These are phyloP conservation scores for Leucopsar rothschildi DNA, from an alignment of 2,113 vertebrate species.

Conservation along the genomic window DNA sequence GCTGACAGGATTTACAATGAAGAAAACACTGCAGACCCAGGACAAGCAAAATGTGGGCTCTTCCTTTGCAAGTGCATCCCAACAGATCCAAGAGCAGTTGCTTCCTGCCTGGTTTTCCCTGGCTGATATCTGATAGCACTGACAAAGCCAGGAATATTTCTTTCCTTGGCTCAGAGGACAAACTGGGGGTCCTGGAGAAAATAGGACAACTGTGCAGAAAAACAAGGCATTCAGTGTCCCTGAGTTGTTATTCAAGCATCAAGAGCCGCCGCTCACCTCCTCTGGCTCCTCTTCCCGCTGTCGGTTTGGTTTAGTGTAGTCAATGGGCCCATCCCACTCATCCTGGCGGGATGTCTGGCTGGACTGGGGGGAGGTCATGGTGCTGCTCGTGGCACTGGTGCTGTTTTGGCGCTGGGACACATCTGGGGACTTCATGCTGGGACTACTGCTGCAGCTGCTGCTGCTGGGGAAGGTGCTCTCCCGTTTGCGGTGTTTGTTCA, in stretches of 20 bases:
- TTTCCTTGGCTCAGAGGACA: not conserved
- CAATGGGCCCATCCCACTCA: conserved; percentile 94
- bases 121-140: not conserved
- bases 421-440: conserved; percentile 85
- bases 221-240: accelerated
- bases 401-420: conserved; percentile 81
- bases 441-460: conserved; percentile 83
- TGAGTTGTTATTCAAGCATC: not conserved
- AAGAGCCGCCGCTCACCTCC: conserved; percentile 76
- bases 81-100: not conserved
- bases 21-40: not conserved
- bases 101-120: not conserved
- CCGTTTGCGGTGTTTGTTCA: conserved; percentile 90
- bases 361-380: conserved; percentile 87
- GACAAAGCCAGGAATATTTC: not conserved
- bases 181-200: not conserved
- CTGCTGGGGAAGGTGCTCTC: conserved; percentile 78
- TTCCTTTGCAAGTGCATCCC: not conserved
- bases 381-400: conserved; percentile 81
- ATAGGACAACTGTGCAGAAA: not conserved
- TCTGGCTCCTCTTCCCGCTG: conserved; percentile 92
- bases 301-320: conserved; percentile 96
- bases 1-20: not conserved
- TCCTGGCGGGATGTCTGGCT: conserved; percentile 91
- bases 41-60: not conserved